These are phyloP conservation scores for Leucopternis melanops DNA, from an alignment of 2,113 vertebrate genomes.

Conservation along the genomic window DNA sequence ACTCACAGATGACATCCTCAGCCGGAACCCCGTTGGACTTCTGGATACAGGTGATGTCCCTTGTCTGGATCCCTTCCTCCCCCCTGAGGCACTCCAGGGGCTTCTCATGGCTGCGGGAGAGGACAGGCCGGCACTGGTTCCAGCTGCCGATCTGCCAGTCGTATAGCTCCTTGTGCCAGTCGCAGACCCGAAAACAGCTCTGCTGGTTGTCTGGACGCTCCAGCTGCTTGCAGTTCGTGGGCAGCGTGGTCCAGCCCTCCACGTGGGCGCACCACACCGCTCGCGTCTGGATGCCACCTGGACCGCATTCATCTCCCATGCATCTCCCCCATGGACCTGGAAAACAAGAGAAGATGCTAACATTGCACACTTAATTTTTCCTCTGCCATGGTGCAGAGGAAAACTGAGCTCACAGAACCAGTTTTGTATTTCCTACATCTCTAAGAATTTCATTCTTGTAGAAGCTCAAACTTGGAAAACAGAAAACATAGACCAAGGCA, in stretches of 20 bases:
- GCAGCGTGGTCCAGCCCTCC: conserved; percentile 94
- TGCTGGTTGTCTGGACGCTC: conserved; percentile 89
- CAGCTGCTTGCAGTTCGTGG: conserved; percentile 86
- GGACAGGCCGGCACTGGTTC: conserved; percentile 84
- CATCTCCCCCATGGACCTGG: conserved; percentile 95
- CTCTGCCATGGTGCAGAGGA: not conserved
- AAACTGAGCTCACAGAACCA: not conserved
- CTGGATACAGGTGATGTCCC: conserved; percentile 85
- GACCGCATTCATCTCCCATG: conserved; percentile 95
- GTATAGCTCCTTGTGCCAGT: conserved; percentile 95
- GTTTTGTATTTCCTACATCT: not conserved
- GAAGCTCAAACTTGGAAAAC: not conserved
- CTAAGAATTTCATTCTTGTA: not conserved
- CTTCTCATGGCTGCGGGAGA: conserved; percentile 75
- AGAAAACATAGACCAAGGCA: not conserved
- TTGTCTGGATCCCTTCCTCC: conserved; percentile 90
- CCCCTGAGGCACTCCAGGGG: conserved; percentile 77
- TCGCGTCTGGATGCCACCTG: conserved; percentile 90
- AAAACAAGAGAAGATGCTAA: conserved; percentile 23
- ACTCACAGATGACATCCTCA: conserved; percentile 92
- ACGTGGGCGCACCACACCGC: conserved; percentile 94
- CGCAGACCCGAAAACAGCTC: conserved; percentile 91
- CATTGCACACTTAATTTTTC: not conserved
- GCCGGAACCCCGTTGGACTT: conserved; percentile 76
- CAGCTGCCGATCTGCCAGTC: conserved; percentile 89